Conservation (phyloP, 2,113 vertebrate genomes). For the Psephotus haematonotus region DNA sequence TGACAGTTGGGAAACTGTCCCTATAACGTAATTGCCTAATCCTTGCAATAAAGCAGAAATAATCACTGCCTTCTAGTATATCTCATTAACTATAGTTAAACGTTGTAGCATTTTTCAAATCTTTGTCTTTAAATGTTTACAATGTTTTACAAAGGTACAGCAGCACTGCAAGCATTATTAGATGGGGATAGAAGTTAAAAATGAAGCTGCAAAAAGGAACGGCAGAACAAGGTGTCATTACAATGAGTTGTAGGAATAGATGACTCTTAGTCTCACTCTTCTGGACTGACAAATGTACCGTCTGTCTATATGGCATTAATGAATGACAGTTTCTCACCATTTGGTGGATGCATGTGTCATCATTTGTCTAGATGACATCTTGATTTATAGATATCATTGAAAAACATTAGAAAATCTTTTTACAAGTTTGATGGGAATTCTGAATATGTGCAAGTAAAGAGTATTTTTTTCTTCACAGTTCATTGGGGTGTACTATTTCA, state of each 20-base stretch:
- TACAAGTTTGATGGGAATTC: constrained; percentile 45
- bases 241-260: constrained; percentile 33
- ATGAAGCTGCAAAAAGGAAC: neutral
- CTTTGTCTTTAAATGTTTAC: constrained; percentile 6
- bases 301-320: constrained; percentile 62
- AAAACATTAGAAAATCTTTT: constrained; percentile 64
- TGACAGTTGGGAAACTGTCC: neutral
- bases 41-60: constrained; percentile 6
- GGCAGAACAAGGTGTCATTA: neutral
- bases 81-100: constrained; percentile 19
- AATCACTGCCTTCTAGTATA: neutral
- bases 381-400: constrained; percentile 64
- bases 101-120: constrained; percentile 2
- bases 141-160: neutral
- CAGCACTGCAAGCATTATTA: neutral
- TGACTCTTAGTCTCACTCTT: constrained; percentile 40
- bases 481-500: neutral
- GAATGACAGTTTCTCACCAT: constrained; percentile 60
- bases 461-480: neutral
- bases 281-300: constrained; percentile 56
- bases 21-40: neutral
- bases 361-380: constrained; percentile 65
- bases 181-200: neutral
- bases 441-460: constrained; percentile 5
- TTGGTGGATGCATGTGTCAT: constrained; percentile 59